Evolutionary conservation across 2,797 vertebrate species (phyloP), one percentile per base, ranked within the genome.

Genomic region (Acanthopagrus latus): DNA sequence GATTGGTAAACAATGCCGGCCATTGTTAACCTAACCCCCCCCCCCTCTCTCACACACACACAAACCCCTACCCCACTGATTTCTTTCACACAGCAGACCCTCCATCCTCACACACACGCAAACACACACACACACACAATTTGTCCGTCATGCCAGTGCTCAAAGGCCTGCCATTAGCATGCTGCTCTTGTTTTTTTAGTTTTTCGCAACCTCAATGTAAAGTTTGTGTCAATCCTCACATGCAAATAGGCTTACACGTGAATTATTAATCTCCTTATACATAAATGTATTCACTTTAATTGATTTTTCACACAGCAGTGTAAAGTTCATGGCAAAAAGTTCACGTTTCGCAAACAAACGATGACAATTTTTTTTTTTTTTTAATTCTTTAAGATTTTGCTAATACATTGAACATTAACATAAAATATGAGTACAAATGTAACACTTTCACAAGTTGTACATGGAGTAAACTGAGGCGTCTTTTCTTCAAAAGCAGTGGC

Each of bases 1-100:
- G 91, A 93, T 89, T 92, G 88, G 90, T 94, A 95, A 95, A 95
- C 94, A 95, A 94, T 93, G 88, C 64, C 12, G 27, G 57, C 86
- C 89, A 93, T 94, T 94, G 93, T 95, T 90, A 87, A 85, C 20
- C 16, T 74, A 76, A 78, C 52, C 82, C 87, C 86, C 81, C 79
- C 62, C 48, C 29, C 7, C 29, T 33, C 29, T 33, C 71, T 51
- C 64, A 25, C 25, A 25, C 25, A 25, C 20, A 17, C 62, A 33
- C 80, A 78, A 57, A 76, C 74, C 71, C 72, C 76, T 52, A 71
- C 64, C 86, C 76, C 79, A 76, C 79, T 60, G 71, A 62, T 84
- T 87, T 84, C 87, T 85, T 93, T 89, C 90, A 83, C 60, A 86
- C 81, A 88, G 76, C 72, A 85, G 82, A 86, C 77, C 81, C 72